Conservation (phyloP, 2,888 invertebrate species). For the Cyclophora punctaria region DNA sequence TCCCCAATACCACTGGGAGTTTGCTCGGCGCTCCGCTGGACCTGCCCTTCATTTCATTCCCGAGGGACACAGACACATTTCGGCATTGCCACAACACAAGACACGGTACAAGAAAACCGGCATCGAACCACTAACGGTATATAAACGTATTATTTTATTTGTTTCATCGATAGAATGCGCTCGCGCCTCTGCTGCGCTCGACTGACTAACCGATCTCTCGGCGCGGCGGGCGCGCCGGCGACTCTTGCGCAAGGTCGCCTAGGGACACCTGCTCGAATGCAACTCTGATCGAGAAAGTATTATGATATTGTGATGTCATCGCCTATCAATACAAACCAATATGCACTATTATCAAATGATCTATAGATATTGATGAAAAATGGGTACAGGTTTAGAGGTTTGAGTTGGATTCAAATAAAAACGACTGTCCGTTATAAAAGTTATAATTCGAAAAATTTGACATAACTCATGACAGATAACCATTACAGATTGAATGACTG, state of each 20-base stretch:
- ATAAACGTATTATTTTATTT: conserved; percentile 5
- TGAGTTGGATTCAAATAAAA: no score
- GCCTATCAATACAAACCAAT: conserved; percentile 29
- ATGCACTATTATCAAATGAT: conserved; percentile 1
- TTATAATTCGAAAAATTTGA: no score
- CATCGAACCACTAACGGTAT: background rate
- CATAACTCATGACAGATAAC: no score
- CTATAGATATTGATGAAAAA: no score
- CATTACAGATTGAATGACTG: no score
- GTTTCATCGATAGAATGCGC: conserved; percentile 21
- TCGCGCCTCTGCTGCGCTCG: conserved; percentile 27
- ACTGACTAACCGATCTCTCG: conserved; percentile 24
- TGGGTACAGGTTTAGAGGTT: no score
- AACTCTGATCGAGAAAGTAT: conserved; percentile 45
- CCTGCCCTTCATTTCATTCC: conserved; percentile 62
- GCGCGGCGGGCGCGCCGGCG: conserved; percentile 15
- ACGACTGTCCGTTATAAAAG: no score
- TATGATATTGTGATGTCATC: conserved; percentile 30
- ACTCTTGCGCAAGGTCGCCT: conserved; percentile 50
- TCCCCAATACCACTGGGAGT: conserved; percentile 66
- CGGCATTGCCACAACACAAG: conserved; percentile 27
- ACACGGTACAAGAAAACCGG: conserved; percentile 19
- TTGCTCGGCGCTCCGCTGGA: conserved; percentile 37
- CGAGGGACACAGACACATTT: conserved; percentile 16
- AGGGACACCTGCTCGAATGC: conserved; percentile 37